These are phyloP conservation scores for Nomada ferruginata DNA, from an alignment of 2,888 invertebrate genomes.

Conservation along the genomic window DNA sequence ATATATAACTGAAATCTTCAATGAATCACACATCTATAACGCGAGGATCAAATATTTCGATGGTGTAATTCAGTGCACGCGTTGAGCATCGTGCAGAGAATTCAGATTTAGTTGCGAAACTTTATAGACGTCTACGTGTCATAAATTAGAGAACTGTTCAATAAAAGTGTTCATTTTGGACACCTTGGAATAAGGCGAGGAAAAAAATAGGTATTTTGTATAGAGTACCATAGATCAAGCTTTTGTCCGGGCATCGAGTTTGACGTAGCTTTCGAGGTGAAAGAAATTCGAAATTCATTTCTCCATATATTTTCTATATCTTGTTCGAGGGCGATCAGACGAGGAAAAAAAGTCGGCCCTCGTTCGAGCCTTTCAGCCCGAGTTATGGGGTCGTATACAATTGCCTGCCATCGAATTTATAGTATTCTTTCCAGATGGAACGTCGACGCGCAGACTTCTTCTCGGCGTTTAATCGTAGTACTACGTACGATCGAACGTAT, in stretches of 20 bases:
- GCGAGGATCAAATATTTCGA: neutral
- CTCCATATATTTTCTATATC: slow-evolving; percentile 13
- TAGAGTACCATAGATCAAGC: slow-evolving; percentile 38
- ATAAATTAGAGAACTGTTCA: slow-evolving; percentile 24
- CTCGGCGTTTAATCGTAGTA: slow-evolving; percentile 26
- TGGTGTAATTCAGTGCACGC: neutral
- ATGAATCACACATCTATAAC: neutral
- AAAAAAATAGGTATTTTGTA: slow-evolving; percentile 19
- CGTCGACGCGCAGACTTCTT: slow-evolving; percentile 12
- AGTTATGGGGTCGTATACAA: slow-evolving; percentile 52
- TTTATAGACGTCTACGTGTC: slow-evolving; percentile 5
- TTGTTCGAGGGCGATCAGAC: slow-evolving; percentile 5
- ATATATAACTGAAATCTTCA: neutral
- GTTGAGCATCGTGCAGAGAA: neutral
- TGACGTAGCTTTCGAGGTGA: slow-evolving; percentile 24
- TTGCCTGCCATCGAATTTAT: slow-evolving; percentile 49
- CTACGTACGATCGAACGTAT: slow-evolving; percentile 15
- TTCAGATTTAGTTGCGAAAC: neutral
- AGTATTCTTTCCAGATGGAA: slow-evolving; percentile 9
- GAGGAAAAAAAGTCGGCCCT: slow-evolving; percentile 17
- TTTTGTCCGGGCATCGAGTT: neutral
- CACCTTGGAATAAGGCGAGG: neutral
- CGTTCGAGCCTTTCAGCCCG: slow-evolving; percentile 22
- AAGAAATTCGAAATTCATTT: slow-evolving; percentile 22
- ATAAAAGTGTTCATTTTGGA: slow-evolving; percentile 4